A percentile compares a stretch with the other conserved stretches of the same genome.
These are phyloP conservation scores for Sandelia bainsii DNA, from an alignment of 2,797 vertebrate species.

Conservation along the genomic window DNA sequence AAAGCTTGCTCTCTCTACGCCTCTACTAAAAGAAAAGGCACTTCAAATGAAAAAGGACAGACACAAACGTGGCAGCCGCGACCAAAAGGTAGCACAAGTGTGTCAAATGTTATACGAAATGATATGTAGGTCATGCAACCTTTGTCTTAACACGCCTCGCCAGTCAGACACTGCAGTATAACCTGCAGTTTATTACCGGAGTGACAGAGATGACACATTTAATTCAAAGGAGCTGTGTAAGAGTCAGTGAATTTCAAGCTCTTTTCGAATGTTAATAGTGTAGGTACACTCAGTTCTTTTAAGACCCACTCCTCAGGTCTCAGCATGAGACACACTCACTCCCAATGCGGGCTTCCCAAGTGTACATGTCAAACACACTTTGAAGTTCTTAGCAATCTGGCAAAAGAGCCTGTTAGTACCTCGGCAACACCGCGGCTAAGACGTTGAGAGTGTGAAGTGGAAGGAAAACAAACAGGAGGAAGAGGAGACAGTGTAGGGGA, in stretches of 20 bases:
- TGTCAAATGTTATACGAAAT: slow-evolving; percentile 58
- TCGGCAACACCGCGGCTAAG: slow-evolving; percentile 24
- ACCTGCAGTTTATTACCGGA: slow-evolving; percentile 25
- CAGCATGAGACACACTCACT: slow-evolving; percentile 46
- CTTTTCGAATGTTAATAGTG: slow-evolving; percentile 68
- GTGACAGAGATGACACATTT: slow-evolving; percentile 64
- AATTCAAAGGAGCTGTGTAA: slow-evolving; percentile 59
- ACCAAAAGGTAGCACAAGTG: slow-evolving; percentile 37
- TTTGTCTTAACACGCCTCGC: slow-evolving; percentile 26
- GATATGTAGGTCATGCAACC: slow-evolving; percentile 37
- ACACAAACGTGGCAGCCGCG: slow-evolving; percentile 48
- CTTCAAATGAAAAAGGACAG: slow-evolving; percentile 47
- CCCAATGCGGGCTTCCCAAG: slow-evolving; percentile 58
- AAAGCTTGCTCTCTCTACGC: slow-evolving; percentile 22
- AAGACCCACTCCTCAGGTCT: slow-evolving; percentile 56
- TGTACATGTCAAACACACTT: slow-evolving; percentile 73
- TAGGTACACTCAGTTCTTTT: slow-evolving; percentile 52
- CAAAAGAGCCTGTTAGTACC: slow-evolving; percentile 67
- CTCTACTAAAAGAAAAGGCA: slow-evolving; percentile 39
- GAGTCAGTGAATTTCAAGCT: slow-evolving; percentile 35
- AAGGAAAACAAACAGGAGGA: slow-evolving; percentile 13
- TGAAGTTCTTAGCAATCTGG: slow-evolving; percentile 69
- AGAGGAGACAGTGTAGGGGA: slow-evolving; percentile 6
- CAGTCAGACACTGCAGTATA: slow-evolving; percentile 19
- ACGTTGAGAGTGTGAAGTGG: slow-evolving; percentile 16